These are phyloP conservation scores for Apis cerana DNA, from an alignment of 1,140 invertebrate species.

Conservation along the genomic window DNA sequence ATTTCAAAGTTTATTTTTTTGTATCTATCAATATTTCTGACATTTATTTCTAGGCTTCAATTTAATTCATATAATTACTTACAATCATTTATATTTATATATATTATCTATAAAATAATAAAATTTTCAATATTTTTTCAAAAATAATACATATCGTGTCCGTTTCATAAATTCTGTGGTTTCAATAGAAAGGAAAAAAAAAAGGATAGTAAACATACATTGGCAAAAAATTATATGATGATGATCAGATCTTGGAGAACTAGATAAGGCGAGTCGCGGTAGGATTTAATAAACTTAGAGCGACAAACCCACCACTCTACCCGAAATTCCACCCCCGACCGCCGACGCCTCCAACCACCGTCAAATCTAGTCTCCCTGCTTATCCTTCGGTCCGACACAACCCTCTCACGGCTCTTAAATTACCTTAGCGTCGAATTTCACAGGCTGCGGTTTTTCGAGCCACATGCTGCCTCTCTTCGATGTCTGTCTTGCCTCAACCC, in stretches of 20 bases:
- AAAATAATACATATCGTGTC: too few relatives aligned
- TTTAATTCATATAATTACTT: too few relatives aligned
- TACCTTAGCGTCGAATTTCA: conserved; percentile 64
- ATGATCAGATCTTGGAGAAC: conserved; percentile 40
- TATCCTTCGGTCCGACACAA: conserved; percentile 52
- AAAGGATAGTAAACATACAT: background rate
- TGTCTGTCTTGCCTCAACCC: conserved; percentile 31
- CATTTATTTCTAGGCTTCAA: too few relatives aligned
- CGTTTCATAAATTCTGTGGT: too few relatives aligned
- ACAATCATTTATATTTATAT: too few relatives aligned
- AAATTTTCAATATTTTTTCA: too few relatives aligned
- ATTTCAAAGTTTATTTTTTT: too few relatives aligned
- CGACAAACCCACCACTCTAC: conserved; percentile 53
- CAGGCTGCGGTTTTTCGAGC: conserved; percentile 57
- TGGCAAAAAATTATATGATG: conserved; percentile 26
- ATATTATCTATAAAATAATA: too few relatives aligned
- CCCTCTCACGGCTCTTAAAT: conserved; percentile 67
- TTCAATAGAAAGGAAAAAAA: conserved; percentile 20
- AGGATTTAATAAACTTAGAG: conserved; percentile 74
- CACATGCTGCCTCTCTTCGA: conserved; percentile 37
- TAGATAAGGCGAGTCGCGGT: conserved; percentile 71
- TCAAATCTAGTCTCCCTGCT: conserved; percentile 46
- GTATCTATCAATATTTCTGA: too few relatives aligned
- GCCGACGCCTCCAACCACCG: conserved; percentile 40
- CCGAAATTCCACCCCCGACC: conserved; percentile 57